These are phyloP conservation scores for Chrosomus eos DNA, from an alignment of 2,797 vertebrate genomes.

Conservation along the genomic window DNA sequence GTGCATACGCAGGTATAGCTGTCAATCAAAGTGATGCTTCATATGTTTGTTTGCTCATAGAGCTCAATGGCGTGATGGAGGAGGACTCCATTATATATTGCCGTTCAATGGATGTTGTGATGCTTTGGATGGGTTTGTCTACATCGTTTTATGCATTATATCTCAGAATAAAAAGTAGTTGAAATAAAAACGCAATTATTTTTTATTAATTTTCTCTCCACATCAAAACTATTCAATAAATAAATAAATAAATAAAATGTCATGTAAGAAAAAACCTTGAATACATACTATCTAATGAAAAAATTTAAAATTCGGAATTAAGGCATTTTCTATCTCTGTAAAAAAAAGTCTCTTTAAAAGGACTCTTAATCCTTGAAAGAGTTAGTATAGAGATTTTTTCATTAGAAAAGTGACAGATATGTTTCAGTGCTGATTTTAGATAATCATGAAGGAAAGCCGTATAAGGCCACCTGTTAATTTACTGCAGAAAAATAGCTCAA, in stretches of 20 bases:
- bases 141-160: background rate
- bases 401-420: background rate
- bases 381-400: background rate
- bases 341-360: background rate
- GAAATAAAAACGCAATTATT: background rate
- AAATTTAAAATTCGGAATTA: background rate
- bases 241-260: background rate
- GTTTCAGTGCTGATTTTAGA: background rate
- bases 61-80: background rate
- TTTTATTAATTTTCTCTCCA: background rate
- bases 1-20: constrained; percentile 36
- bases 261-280: background rate
- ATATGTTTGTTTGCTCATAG: background rate
- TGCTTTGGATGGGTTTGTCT: background rate
- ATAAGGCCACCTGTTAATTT: background rate
- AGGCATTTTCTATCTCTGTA: background rate
- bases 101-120: background rate
- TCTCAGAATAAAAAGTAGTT: background rate
- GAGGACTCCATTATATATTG: background rate
- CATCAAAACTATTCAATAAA: background rate
- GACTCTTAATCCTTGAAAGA: background rate
- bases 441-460: background rate
- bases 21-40: constrained; percentile 14
- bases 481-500: background rate
- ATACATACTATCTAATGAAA: background rate